These are phyloP conservation scores for Hemichromis elongatus DNA, from an alignment of 2,113 vertebrate species.

Conservation along the genomic window DNA sequence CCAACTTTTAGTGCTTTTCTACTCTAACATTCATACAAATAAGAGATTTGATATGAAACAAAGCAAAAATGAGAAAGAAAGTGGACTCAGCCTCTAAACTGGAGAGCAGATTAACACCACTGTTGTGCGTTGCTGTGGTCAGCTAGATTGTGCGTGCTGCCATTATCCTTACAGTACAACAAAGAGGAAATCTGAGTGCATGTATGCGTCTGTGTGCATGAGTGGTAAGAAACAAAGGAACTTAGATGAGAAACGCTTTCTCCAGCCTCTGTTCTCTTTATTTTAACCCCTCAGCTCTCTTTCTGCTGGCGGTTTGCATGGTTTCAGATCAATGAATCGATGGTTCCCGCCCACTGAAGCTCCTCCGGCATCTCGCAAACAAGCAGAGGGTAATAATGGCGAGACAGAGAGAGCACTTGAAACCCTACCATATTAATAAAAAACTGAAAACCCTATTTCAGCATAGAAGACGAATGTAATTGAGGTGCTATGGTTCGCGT, in stretches of 20 bases:
- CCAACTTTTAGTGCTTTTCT: not conserved
- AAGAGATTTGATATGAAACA: not conserved
- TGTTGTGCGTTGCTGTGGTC: not conserved
- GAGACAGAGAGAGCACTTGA: not conserved
- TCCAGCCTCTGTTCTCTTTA: not conserved
- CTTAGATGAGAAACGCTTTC: not conserved
- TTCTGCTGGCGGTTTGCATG: not conserved
- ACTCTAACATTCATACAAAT: too few species aligned
- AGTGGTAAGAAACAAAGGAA: not conserved
- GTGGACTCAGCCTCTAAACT: not conserved
- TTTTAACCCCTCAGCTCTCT: not conserved
- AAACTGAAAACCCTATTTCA: slow-evolving; percentile 6
- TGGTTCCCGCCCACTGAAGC: slow-evolving; percentile 31
- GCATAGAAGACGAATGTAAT: not conserved
- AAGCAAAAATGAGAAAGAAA: not conserved
- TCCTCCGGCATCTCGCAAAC: slow-evolving; percentile 41
- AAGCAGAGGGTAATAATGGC: slow-evolving; percentile 10
- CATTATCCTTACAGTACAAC: not conserved
- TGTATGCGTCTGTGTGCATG: not conserved
- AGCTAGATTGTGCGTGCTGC: not conserved
- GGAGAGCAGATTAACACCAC: not conserved
- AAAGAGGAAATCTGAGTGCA: not conserved
- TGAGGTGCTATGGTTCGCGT: not conserved
- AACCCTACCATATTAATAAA: slow-evolving; percentile 22
- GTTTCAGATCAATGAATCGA: slow-evolving; percentile 58